phyloP scores from a whole-genome alignment of 2,113 vertebrate species.

The Theristicus caerulescens region DNA sequence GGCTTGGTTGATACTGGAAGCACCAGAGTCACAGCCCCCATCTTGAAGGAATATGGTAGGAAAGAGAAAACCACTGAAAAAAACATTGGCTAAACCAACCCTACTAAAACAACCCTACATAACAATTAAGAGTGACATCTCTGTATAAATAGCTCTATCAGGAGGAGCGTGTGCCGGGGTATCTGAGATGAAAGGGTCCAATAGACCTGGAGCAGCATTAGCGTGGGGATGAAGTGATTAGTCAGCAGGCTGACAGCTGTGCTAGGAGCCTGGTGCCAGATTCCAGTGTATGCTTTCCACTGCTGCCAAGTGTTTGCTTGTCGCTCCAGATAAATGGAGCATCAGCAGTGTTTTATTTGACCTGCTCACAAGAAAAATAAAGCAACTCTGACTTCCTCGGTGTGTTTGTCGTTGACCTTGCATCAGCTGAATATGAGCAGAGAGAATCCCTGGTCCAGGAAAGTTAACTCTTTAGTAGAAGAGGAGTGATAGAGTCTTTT shows the following conservation, averaged over 20 bases:
- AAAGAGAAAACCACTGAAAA: not conserved
- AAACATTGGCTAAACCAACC: not conserved
- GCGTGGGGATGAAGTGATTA: constrained; percentile 49
- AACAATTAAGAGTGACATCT: constrained; percentile 25
- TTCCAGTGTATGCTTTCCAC: constrained; percentile 23
- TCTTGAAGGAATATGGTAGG: not conserved
- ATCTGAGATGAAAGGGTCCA: constrained; percentile 30
- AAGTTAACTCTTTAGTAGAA: constrained; percentile 51
- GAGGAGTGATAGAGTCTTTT: not conserved
- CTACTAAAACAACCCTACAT: not conserved
- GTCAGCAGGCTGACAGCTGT: constrained; percentile 52
- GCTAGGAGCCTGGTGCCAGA: constrained; percentile 25
- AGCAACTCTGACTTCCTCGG: constrained; percentile 36
- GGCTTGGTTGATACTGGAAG: not conserved
- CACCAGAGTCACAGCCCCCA: not conserved
- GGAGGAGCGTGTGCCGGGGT: not conserved
- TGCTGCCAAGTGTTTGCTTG: constrained; percentile 63
- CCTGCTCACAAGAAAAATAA: constrained; percentile 60
- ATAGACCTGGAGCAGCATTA: constrained; percentile 46
- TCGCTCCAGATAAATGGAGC: constrained; percentile 50
- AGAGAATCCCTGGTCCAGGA: not conserved
- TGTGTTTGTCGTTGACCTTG: constrained; percentile 42
- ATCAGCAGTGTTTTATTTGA: constrained; percentile 64
- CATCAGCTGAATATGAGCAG: not conserved
- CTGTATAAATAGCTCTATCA: constrained; percentile 22